Percentiles rank a stretch among this genome's conserved stretches.
Conservation (phyloP, 2,888 invertebrate species). For the Lasioglossum vierecki region DNA sequence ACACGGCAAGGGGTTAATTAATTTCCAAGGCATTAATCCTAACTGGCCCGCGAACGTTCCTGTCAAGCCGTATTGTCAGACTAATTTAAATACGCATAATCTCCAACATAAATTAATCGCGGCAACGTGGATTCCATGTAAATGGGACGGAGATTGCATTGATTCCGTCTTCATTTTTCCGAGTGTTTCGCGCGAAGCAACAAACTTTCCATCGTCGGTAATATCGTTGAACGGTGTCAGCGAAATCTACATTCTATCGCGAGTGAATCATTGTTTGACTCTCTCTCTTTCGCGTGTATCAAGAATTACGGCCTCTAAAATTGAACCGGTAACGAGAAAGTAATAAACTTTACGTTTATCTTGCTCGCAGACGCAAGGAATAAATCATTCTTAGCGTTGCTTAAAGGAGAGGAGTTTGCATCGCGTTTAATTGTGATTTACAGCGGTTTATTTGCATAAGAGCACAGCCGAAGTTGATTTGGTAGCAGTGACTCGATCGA, state of each 20-base stretch:
- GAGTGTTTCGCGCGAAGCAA: background rate
- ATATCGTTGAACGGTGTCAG: background rate
- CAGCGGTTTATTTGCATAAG: background rate
- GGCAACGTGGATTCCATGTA: too few relatives aligned
- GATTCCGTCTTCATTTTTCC: too few relatives aligned
- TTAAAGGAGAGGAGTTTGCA: background rate
- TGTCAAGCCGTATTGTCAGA: background rate
- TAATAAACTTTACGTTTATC: background rate
- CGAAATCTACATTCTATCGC: background rate
- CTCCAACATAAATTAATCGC: background rate
- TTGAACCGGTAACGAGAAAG: background rate
- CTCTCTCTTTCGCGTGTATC: background rate
- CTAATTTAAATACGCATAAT: background rate
- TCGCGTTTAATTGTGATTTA: background rate
- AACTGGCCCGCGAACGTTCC: background rate
- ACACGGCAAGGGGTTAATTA: background rate
- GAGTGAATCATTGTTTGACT: background rate
- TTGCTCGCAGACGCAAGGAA: background rate
- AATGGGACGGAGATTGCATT: background rate
- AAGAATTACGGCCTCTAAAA: background rate
- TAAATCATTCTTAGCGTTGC: background rate
- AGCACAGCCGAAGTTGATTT: background rate
- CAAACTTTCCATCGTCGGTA: background rate
- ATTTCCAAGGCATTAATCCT: background rate
- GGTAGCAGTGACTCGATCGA: background rate